Evolutionary conservation across 1,140 invertebrate species (phyloP), one percentile per base, ranked within the genome.

Genomic region (Harpegnathos saltator): DNA sequence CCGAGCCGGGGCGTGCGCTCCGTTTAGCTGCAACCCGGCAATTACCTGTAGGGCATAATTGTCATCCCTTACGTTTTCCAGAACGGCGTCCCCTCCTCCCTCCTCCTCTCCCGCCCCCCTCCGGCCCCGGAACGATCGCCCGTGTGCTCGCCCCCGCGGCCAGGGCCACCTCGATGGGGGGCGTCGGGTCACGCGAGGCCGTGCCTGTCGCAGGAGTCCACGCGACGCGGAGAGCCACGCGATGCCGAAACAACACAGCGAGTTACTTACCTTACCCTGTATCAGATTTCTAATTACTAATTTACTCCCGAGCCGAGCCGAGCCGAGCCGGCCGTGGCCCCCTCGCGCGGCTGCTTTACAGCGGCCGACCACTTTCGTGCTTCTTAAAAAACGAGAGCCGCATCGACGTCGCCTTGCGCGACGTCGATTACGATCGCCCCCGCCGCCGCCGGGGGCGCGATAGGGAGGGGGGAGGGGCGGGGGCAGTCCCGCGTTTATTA

Each of bases 251-350:
- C 91, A 92, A 92, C 90, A 91, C 91, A 89, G 90, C n/a, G n/a
- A n/a, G n/a, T n/a, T n/a, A 89, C 90, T 91, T 89, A 83, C 91
- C 90, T 90, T 84, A 73, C 90, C n/a, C 88, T 89, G 89, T 93
- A 94, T 94, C 93, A 92, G 92, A 94, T 93, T 94, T 92, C 93
- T 94, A 94, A 94, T 94, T 94, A 92, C 92, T 94, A 92, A 94
- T 94, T 94, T 92, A 92, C 87, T 89, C 89, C 89, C 86, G 50
- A 62, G 59, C 44, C 14, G 59, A 22, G 48, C 75, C 63, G n/a
- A n/a, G n/a, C n/a, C n/a, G n/a, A n/a, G 29, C 56, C 66, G 48
- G 12, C 26, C n/a, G n/a, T n/a, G n/a, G n/a, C n/a, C n/a, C n/a
- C 38, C 17, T 44, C 59, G 56, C 50, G 19, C 66, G 11, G 52